Evolutionary conservation across 2,888 invertebrate species (phyloP).

Genomic region (Machimus rusticus): DNA sequence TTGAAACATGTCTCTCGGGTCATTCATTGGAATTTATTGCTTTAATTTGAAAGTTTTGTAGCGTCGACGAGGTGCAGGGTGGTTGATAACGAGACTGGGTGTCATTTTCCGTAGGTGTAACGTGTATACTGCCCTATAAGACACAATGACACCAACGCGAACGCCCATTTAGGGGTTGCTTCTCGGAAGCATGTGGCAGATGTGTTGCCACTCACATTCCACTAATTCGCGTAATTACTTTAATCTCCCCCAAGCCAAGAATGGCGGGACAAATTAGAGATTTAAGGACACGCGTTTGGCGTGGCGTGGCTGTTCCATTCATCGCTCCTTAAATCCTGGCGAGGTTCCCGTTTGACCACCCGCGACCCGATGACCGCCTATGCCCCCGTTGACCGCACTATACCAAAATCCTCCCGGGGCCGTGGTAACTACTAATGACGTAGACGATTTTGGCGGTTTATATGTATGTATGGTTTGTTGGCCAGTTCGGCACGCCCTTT

Average conservation of each 20-base stretch:
- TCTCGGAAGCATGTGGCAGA: background rate
- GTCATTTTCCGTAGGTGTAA: background rate
- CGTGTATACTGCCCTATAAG: too few relatives aligned
- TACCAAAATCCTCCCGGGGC: background rate
- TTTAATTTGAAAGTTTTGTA: background rate
- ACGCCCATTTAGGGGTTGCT: background rate
- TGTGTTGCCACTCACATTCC: background rate
- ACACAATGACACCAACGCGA: background rate
- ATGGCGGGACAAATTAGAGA: background rate
- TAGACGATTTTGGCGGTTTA: background rate
- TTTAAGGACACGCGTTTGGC: background rate
- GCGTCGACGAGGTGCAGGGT: background rate
- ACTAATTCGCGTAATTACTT: background rate
- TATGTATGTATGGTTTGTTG: background rate
- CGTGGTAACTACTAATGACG: background rate
- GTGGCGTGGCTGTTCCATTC: background rate
- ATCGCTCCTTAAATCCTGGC: background rate
- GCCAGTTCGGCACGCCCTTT: background rate
- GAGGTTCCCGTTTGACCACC: background rate
- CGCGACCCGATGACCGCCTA: background rate
- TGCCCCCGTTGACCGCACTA: background rate
- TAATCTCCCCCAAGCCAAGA: background rate
- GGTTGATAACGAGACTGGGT: background rate
- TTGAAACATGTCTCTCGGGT: background rate
- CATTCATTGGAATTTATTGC: background rate